Evolutionary conservation across 2,888 invertebrate species (phyloP).

Genomic region (Drosophila ustulata): DNA sequence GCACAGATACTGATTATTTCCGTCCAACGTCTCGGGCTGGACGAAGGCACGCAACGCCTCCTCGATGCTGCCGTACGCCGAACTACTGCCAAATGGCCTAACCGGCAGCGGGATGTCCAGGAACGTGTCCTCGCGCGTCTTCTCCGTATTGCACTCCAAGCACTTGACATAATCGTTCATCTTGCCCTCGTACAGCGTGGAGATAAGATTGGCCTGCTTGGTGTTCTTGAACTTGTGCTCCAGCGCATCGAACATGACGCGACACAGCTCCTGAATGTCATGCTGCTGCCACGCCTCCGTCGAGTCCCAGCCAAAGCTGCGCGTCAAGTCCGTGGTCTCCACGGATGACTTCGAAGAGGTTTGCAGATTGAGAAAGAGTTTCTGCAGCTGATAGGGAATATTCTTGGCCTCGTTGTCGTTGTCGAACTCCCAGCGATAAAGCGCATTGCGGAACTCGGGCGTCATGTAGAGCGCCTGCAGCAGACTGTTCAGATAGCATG

Average conservation of each 20-base stretch:
- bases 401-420: constrained; percentile 89
- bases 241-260: constrained; percentile 96
- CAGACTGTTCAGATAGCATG: constrained; percentile 95
- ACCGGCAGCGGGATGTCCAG: constrained; percentile 95
- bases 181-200: constrained; percentile 90
- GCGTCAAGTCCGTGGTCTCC: constrained; percentile 94
- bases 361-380: constrained; percentile 93
- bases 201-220: constrained; percentile 92
- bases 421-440: constrained; percentile 93
- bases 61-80: constrained; percentile 92
- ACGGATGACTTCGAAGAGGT: constrained; percentile 92
- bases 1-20: constrained; percentile 94
- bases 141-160: constrained; percentile 93
- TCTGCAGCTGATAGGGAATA: constrained; percentile 94
- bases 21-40: constrained; percentile 93
- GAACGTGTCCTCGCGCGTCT: constrained; percentile 92
- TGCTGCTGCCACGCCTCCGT: constrained; percentile 97
- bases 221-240: constrained; percentile 94
- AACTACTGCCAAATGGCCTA: constrained; percentile 91
- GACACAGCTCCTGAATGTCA: constrained; percentile 95
- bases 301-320: constrained; percentile 96
- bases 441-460: constrained; percentile 95
- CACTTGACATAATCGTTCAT: constrained; percentile 96
- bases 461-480: constrained; percentile 96
- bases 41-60: constrained; percentile 94